phyloP scores from a whole-genome alignment of 2,113 vertebrate genomes.

The Actinemys pallida region DNA sequence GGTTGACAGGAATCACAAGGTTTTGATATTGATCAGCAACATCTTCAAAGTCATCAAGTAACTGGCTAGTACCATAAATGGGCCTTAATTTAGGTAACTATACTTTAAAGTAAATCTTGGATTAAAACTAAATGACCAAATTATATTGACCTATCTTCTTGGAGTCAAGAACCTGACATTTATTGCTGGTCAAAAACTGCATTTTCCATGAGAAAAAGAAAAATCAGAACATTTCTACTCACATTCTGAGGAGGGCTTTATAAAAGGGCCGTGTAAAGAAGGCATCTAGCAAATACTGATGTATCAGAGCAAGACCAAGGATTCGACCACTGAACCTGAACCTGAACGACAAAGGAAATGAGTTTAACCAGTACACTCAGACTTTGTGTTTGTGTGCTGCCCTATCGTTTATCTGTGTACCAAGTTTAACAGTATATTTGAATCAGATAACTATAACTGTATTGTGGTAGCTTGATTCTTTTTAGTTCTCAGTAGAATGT shows the following conservation, averaged over 20 bases:
- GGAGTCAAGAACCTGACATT: neutral
- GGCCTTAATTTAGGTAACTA: neutral
- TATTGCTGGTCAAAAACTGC: neutral
- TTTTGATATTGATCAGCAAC: neutral
- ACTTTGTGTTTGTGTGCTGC: slow-evolving; percentile 7
- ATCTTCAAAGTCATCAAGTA: neutral
- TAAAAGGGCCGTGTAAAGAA: slow-evolving; percentile 99
- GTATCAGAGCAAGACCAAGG: slow-evolving; percentile 95
- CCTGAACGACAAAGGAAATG: slow-evolving; percentile 79
- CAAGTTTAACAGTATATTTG: slow-evolving; percentile 31
- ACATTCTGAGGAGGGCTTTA: slow-evolving; percentile 99
- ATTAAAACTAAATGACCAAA: neutral
- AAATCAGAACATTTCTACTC: slow-evolving; percentile 67
- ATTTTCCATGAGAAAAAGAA: neutral
- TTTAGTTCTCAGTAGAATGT: slow-evolving; percentile 10
- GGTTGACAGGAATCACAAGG: neutral
- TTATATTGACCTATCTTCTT: neutral
- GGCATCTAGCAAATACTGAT: slow-evolving; percentile 98
- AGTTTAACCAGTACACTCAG: neutral
- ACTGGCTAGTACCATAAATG: neutral
- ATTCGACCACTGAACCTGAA: slow-evolving; percentile 98
- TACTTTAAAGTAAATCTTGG: neutral
- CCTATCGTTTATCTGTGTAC: slow-evolving; percentile 34
- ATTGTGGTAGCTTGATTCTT: neutral
- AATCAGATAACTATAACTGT: slow-evolving; percentile 49